Conservation (phyloP, 2,113 vertebrate species). For the Platichthys flesus region DNA sequence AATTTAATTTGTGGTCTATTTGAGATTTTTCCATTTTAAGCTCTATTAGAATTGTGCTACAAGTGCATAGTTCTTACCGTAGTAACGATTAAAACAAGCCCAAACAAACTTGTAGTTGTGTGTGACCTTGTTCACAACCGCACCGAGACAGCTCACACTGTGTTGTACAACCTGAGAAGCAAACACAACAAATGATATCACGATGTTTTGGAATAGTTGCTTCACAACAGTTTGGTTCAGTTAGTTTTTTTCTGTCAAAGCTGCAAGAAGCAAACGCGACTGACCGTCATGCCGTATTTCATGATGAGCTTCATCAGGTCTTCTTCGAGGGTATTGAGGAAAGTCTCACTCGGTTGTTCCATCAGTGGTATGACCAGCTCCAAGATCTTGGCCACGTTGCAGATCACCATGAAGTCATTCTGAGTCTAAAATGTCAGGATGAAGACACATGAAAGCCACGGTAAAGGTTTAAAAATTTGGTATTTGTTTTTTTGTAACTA, state of each 20-base stretch:
- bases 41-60: not conserved
- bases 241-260: not conserved
- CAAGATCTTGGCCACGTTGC: slow-evolving; percentile 98
- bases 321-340: slow-evolving; percentile 96
- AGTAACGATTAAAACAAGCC: slow-evolving; percentile 98
- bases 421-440: slow-evolving; percentile 84
- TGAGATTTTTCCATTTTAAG: not conserved
- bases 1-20: not conserved
- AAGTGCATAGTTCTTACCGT: slow-evolving; percentile 83
- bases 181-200: slow-evolving; percentile 19
- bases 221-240: not conserved
- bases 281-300: slow-evolving; percentile 98
- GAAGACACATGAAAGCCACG: not conserved
- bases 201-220: not conserved
- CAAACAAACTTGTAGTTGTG: slow-evolving; percentile 99
- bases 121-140: slow-evolving; percentile 97
- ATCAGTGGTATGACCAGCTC: slow-evolving; percentile 95
- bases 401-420: slow-evolving; percentile 98
- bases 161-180: slow-evolving; percentile 93
- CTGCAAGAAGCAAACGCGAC: slow-evolving; percentile 36
- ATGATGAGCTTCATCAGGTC: slow-evolving; percentile 99
- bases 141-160: slow-evolving; percentile 96
- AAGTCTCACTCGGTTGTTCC: slow-evolving; percentile 96
- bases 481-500: too few relatives aligned
- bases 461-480: not conserved